phyloP scores from a whole-genome alignment of 1,140 invertebrate genomes.

The Plodia interpunctella region DNA sequence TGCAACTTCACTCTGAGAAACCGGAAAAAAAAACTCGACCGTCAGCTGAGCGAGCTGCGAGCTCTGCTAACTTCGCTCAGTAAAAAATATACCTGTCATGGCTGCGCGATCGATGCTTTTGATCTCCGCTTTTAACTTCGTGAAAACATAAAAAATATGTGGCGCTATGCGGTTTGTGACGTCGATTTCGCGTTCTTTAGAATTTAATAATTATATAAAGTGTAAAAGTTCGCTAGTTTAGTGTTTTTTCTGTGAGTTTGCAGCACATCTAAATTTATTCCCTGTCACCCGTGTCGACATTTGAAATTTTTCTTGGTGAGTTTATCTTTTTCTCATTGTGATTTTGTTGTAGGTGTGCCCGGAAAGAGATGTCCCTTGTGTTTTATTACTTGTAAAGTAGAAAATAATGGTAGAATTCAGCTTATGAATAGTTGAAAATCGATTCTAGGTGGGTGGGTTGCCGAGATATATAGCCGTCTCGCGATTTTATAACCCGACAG shows the following conservation, averaged over 20 bases:
- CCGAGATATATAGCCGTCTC: slow-evolving; percentile 42
- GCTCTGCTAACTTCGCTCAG: slow-evolving; percentile 58
- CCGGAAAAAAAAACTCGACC: slow-evolving; percentile 51
- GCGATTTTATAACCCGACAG: slow-evolving; percentile 53
- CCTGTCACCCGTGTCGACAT: slow-evolving; percentile 45
- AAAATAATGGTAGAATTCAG: slow-evolving; percentile 37
- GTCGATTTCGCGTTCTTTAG: slow-evolving; percentile 31
- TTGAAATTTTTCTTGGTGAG: slow-evolving; percentile 64
- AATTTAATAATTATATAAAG: slow-evolving; percentile 43
- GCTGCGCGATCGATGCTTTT: slow-evolving; percentile 60
- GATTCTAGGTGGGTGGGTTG: slow-evolving; percentile 72
- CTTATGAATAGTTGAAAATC: slow-evolving; percentile 62
- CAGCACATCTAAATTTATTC: slow-evolving; percentile 70
- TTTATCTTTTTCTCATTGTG: slow-evolving; percentile 40
- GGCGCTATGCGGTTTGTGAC: slow-evolving; percentile 41
- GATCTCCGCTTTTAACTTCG: slow-evolving; percentile 52
- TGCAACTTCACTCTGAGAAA: slow-evolving; percentile 48
- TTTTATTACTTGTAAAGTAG: slow-evolving; percentile 22
- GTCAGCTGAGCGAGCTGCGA: slow-evolving; percentile 62
- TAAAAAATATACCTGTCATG: slow-evolving; percentile 67
- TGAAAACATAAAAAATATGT: slow-evolving; percentile 68
- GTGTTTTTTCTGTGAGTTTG: slow-evolving; percentile 66
- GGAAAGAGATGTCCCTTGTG: slow-evolving; percentile 15
- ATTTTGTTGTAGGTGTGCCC: slow-evolving; percentile 17
- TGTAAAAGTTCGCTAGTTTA: slow-evolving; percentile 36